Percentiles rank a stretch among this genome's conserved stretches.
These are phyloP conservation scores for Eulacestoma nigropectus DNA, from an alignment of 2,113 vertebrate species.

Conservation along the genomic window DNA sequence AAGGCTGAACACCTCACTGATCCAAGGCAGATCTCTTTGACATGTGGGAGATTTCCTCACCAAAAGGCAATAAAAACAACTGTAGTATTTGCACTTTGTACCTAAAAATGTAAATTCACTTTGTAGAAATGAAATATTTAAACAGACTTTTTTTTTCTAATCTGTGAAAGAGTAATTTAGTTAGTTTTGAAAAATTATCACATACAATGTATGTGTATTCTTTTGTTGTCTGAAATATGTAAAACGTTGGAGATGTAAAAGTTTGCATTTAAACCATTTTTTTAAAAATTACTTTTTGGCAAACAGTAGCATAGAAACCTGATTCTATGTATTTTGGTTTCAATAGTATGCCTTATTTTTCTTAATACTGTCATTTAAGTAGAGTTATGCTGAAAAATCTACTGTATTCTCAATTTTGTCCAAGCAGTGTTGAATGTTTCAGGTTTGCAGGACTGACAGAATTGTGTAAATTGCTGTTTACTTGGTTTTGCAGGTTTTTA, in stretches of 20 bases:
- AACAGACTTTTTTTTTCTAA: slow-evolving; percentile 82
- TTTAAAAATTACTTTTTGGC: background rate
- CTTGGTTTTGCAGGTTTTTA: slow-evolving; percentile 22
- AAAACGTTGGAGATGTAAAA: slow-evolving; percentile 76
- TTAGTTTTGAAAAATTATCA: slow-evolving; percentile 79
- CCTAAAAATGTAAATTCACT: slow-evolving; percentile 98
- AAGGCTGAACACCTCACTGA: slow-evolving; percentile 76
- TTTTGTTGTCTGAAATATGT: slow-evolving; percentile 75
- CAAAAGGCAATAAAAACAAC: slow-evolving; percentile 82
- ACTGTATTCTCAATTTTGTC: slow-evolving; percentile 39
- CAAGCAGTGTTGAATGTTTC: slow-evolving; percentile 52
- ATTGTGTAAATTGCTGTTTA: background rate
- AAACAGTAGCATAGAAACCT: slow-evolving; percentile 33
- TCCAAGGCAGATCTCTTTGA: slow-evolving; percentile 56
- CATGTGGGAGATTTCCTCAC: slow-evolving; percentile 74
- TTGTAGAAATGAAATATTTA: slow-evolving; percentile 96
- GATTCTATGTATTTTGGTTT: slow-evolving; percentile 54
- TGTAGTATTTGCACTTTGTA: slow-evolving; percentile 99
- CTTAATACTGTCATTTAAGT: slow-evolving; percentile 34
- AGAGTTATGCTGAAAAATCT: slow-evolving; percentile 22
- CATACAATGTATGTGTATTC: slow-evolving; percentile 94
- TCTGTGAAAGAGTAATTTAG: slow-evolving; percentile 88
- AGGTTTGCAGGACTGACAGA: slow-evolving; percentile 37
- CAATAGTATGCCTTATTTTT: slow-evolving; percentile 12
- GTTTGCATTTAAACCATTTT: slow-evolving; percentile 72